Evolutionary conservation across 2,113 vertebrate species (phyloP).

Genomic region (Syngnathus typhle): DNA sequence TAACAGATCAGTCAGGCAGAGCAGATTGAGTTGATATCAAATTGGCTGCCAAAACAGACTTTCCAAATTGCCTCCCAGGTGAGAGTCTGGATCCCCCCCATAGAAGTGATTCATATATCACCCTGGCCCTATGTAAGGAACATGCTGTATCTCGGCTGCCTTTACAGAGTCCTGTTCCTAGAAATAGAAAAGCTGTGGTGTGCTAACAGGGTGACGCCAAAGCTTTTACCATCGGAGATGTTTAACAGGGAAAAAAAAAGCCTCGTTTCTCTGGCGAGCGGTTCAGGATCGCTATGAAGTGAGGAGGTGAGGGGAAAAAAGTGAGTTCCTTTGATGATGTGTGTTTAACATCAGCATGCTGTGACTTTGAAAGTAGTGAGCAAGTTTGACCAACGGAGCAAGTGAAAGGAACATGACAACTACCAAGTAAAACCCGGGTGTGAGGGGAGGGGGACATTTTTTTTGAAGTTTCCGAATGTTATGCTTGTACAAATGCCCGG

Average conservation of each 20-base stretch:
- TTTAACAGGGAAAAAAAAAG: slow-evolving; percentile 3
- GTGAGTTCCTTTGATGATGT: background rate
- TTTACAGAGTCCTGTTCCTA: slow-evolving; percentile 16
- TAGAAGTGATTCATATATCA: slow-evolving; percentile 40
- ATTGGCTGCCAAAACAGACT: slow-evolving; percentile 37
- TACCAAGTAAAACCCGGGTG: background rate
- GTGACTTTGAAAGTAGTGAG: background rate
- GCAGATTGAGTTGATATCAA: slow-evolving; percentile 18
- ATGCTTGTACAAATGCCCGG: background rate
- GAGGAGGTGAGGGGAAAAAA: background rate
- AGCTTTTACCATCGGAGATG: slow-evolving; percentile 13
- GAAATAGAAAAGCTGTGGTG: slow-evolving; percentile 6
- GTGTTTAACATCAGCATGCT: background rate
- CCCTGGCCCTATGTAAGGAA: background rate
- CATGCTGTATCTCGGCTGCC: slow-evolving; percentile 8
- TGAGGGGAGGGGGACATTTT: too few relatives aligned
- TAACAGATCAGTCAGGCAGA: slow-evolving; percentile 47
- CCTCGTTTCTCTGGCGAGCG: background rate
- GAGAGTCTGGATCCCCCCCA: slow-evolving; percentile 22
- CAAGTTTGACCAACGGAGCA: background rate
- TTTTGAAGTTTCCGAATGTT: background rate
- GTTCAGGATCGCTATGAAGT: background rate
- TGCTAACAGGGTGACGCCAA: slow-evolving; percentile 8
- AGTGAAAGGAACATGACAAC: background rate
- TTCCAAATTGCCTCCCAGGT: slow-evolving; percentile 36